These are phyloP conservation scores for Dryadula phaetusa DNA, from an alignment of 2,888 invertebrate species.

Conservation along the genomic window DNA sequence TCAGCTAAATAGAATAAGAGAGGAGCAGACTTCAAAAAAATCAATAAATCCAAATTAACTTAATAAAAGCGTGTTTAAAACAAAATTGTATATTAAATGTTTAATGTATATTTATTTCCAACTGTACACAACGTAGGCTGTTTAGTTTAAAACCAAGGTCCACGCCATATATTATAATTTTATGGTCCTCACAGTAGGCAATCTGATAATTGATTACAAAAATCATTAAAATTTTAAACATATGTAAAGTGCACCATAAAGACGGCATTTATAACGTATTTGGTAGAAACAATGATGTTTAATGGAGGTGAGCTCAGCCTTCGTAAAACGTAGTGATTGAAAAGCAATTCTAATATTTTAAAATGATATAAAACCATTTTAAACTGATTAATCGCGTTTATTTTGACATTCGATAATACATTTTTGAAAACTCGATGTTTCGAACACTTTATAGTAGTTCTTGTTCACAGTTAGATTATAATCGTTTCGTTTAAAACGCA, in stretches of 20 bases:
- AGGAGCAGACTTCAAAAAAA: too few species aligned
- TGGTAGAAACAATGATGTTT: conserved; percentile 50
- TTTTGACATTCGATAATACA: too few species aligned
- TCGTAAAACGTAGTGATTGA: conserved; percentile 49
- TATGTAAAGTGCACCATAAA: conserved; percentile 36
- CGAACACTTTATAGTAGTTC: too few species aligned
- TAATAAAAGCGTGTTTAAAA: too few species aligned
- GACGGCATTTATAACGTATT: conserved; percentile 31
- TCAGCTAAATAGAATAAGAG: too few species aligned
- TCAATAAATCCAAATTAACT: too few species aligned
- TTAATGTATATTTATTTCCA: background rate
- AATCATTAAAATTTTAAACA: conserved; percentile 34
- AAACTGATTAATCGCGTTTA: too few species aligned
- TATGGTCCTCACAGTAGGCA: conserved; percentile 40
- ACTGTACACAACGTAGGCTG: conserved; percentile 34
- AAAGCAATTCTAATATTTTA: conserved; percentile 33
- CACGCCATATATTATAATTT: conserved; percentile 34
- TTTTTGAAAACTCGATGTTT: too few species aligned
- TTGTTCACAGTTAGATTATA: too few species aligned
- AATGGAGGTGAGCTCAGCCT: conserved; percentile 45
- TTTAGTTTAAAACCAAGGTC: conserved; percentile 27
- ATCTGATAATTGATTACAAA: conserved; percentile 41
- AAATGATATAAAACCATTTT: too few species aligned
- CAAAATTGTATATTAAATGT: background rate
- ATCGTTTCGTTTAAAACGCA: too few species aligned